These are phyloP conservation scores for Erynnis tages DNA, from an alignment of 2,888 invertebrate genomes.

Conservation along the genomic window DNA sequence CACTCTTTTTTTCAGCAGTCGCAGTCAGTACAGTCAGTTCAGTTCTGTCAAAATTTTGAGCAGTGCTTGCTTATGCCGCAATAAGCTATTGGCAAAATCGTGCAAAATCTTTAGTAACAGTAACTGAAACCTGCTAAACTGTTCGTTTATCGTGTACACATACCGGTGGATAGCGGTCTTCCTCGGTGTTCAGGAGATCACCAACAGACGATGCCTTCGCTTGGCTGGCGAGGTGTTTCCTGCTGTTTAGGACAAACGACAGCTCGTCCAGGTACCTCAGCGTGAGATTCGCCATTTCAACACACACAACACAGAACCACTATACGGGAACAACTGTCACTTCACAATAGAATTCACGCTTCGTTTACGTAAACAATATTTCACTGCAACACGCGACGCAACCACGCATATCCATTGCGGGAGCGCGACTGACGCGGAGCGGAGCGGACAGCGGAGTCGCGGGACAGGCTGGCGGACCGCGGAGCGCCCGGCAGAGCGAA, in stretches of 20 bases:
- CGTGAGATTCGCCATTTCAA: constrained; percentile 70
- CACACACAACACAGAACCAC: constrained; percentile 31
- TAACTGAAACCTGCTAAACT: neutral
- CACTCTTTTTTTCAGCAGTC: constrained; percentile 14
- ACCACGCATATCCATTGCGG: constrained; percentile 46
- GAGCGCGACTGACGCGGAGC: constrained; percentile 45
- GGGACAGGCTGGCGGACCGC: no score
- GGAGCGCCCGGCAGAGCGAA: constrained; percentile 11
- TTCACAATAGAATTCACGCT: constrained; percentile 24
- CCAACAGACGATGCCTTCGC: constrained; percentile 76
- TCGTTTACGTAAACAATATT: constrained; percentile 54
- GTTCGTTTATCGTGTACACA: constrained; percentile 33
- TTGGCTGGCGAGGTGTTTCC: constrained; percentile 65
- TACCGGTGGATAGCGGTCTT: constrained; percentile 69
- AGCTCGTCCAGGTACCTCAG: constrained; percentile 77
- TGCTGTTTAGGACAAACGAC: constrained; percentile 71
- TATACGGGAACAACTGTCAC: constrained; percentile 26
- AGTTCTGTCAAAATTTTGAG: constrained; percentile 32
- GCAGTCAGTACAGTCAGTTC: no score
- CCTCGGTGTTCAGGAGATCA: constrained; percentile 71
- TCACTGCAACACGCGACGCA: constrained; percentile 36
- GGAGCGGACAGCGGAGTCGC: neutral
- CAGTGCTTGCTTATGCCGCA: neutral
- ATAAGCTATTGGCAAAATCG: neutral
- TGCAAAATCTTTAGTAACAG: constrained; percentile 1